phyloP scores from a whole-genome alignment of 2,113 vertebrate species.

The Triplophysa dalaica region DNA sequence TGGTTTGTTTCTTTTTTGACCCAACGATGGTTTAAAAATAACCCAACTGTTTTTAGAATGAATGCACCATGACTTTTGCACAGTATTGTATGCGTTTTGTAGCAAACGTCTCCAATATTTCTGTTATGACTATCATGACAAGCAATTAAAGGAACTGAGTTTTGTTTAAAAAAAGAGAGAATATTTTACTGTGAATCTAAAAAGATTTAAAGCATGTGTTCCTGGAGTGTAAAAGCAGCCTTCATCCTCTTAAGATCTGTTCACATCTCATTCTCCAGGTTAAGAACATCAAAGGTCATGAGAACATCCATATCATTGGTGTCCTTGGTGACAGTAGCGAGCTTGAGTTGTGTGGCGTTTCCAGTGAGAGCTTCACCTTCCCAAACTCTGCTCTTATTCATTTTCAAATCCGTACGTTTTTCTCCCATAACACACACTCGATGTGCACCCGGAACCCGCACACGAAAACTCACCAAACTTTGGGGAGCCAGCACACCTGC shows the following conservation, averaged over 20 bases:
- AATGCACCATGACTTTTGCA: too few relatives aligned
- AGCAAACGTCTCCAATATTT: too few relatives aligned
- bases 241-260: neutral
- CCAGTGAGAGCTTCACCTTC: conserved; percentile 72
- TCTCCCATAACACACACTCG: conserved; percentile 70
- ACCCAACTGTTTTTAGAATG: too few relatives aligned
- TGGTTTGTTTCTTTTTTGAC: too few relatives aligned
- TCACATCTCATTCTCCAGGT: conserved; percentile 53
- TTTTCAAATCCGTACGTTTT: conserved; percentile 64
- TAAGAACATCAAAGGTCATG: conserved; percentile 73
- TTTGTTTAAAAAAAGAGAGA: too few relatives aligned
- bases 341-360: conserved; percentile 58
- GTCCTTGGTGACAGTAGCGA: conserved; percentile 64
- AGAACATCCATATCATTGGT: conserved; percentile 72
- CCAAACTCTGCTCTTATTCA: conserved; percentile 74
- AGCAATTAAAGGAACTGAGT: too few relatives aligned
- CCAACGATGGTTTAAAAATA: too few relatives aligned
- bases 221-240: neutral
- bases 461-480: conserved; percentile 75
- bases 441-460: conserved; percentile 72
- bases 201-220: neutral
- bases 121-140: too few relatives aligned
- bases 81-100: too few relatives aligned
- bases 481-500: conserved; percentile 70
- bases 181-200: too few relatives aligned